Conservation (phyloP, 2,888 invertebrate species). For the Agrochola circellaris region DNA sequence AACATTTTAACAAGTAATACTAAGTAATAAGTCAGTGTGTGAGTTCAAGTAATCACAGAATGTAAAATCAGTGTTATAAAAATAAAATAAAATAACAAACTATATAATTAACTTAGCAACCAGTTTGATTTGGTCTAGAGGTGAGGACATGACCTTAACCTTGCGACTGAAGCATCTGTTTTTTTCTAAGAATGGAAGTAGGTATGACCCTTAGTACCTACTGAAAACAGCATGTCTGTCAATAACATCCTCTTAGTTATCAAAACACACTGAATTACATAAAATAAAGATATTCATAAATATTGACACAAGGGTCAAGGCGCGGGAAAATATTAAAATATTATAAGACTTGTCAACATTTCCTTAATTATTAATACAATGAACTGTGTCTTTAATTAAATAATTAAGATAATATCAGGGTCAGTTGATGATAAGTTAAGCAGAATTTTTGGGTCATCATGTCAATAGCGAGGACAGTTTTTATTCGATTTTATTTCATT, state of each 20-base stretch:
- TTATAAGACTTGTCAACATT: constrained; percentile 57
- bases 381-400: constrained; percentile 64
- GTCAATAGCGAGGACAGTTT: constrained; percentile 42
- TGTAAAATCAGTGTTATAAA: no score
- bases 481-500: constrained; percentile 4
- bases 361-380: constrained; percentile 69
- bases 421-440: constrained; percentile 41
- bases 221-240: not conserved
- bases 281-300: constrained; percentile 10
- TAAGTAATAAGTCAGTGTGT: no score
- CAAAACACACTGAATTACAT: constrained; percentile 6
- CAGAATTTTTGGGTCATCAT: constrained; percentile 55
- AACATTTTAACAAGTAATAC: no score
- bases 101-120: no score
- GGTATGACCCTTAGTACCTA: not conserved
- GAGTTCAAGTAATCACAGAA: no score
- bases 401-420: constrained; percentile 59
- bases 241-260: not conserved
- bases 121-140: no score
- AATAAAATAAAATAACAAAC: no score
- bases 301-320: constrained; percentile 63
- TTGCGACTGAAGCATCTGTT: not conserved
- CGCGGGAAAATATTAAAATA: constrained; percentile 32
- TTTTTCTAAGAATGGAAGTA: not conserved
- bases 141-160: not conserved